Evolutionary conservation across 2,113 vertebrate species (phyloP).

Genomic region (Psettodes erumei): DNA sequence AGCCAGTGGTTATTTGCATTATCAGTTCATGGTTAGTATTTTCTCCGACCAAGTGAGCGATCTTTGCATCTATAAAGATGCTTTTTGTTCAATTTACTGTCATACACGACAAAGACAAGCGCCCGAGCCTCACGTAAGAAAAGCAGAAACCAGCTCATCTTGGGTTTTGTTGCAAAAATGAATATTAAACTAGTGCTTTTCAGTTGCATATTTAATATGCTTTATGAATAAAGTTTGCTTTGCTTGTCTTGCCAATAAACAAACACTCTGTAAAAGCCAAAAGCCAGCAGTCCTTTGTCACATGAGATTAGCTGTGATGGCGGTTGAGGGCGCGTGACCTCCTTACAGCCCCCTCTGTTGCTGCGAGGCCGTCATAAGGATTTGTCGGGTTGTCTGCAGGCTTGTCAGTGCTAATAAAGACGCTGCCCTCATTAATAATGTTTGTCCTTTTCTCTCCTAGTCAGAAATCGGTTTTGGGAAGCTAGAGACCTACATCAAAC

Average conservation of each 20-base stretch:
- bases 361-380: conserved; percentile 52
- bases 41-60: background rate
- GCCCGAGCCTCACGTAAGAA: background rate
- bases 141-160: background rate
- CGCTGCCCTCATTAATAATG: conserved; percentile 35
- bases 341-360: conserved; percentile 24
- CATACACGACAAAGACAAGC: background rate
- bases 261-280: conserved; percentile 51
- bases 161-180: background rate
- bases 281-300: conserved; percentile 61
- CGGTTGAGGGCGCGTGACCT: conserved; percentile 32
- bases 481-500: conserved; percentile 97
- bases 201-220: background rate
- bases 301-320: conserved; percentile 52
- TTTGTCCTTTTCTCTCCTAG: conserved; percentile 76
- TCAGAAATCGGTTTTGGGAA: conserved; percentile 98
- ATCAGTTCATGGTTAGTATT: background rate
- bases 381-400: conserved; percentile 52
- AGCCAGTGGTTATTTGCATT: background rate
- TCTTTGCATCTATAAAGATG: background rate
- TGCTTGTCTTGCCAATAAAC: background rate
- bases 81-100: background rate
- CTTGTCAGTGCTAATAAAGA: conserved; percentile 62
- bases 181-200: background rate
- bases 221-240: conserved; percentile 1